Base-by-base conservation (phyloP, 2,888 invertebrate genomes). In the Coleophora flavipennella region DNA sequence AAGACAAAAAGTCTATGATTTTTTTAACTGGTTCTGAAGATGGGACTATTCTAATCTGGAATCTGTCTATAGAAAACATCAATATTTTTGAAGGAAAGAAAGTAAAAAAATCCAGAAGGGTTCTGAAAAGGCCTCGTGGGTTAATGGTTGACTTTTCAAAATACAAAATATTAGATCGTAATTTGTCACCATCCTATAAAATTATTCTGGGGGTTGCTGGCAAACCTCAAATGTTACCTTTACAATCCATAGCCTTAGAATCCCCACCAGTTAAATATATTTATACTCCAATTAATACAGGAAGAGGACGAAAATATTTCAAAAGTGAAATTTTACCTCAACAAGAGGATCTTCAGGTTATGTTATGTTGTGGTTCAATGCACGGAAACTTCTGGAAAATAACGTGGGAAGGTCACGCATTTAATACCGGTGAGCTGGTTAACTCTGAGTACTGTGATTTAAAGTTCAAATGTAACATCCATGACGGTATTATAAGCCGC, bases 31-130 rank as follows among this genome's bases (percentile, higher is more conserved):
- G 87, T 20, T 87, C 90, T 20, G 79, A 87, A 46, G 93, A 93
- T 61, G 92, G 92, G 1, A 85, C 74, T 1, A 77, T 93, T 35
- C 79, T 89, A 31, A 88, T 92, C 57, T 93, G 93, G 92, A 89
- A 91, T 71, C 69, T 93, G 36, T 87, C 89, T 45, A 77, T 80
- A n/a, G 75, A 78, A 44, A 78, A 74, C 46, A 48, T 72, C 1
- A 61, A 58, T 2, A 46, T 56, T 26, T 61, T 71, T 45, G 76
- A 78, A 50, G 58, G 61, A 0, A 79, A 72, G 41, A 77, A 71
- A 52, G 55, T 72, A 2, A 78, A 75, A 47, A 79, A 73, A 51
- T 75, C 84, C 3, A 81, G 76, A 52, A 74, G 88, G 46, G 63
- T 88, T 31, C 53, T 57, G 3, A 73, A 67, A 49, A 73, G 87